Evolutionary conservation across 2,797 vertebrate genomes (phyloP).

Genomic region (Eulemur coronatus): DNA sequence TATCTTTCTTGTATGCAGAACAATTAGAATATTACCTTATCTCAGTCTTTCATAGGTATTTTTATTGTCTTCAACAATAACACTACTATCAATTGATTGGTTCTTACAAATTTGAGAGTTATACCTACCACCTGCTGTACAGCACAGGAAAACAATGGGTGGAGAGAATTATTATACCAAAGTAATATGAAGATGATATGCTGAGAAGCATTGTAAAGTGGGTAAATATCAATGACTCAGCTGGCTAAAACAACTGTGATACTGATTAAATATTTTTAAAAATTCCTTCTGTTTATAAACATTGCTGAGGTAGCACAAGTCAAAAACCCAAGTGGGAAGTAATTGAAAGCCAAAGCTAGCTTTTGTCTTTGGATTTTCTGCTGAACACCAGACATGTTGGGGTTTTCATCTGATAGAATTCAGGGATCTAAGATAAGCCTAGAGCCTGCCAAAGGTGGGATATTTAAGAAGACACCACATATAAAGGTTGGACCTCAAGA

Average conservation of each 20-base stretch:
- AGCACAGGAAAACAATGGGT: neutral
- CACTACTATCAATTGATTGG: too few relatives aligned
- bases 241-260: too few relatives aligned
- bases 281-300: neutral
- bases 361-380: neutral
- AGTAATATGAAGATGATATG: neutral
- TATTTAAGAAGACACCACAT: neutral
- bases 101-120: too few relatives aligned
- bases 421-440: neutral
- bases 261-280: neutral
- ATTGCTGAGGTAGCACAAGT: neutral
- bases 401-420: neutral
- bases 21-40: neutral
- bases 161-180: neutral
- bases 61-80: too few relatives aligned
- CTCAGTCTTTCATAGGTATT: too few relatives aligned
- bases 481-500: neutral
- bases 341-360: neutral
- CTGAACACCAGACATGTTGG: neutral
- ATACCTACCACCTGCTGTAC: too few relatives aligned
- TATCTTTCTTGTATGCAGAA: neutral
- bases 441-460: neutral
- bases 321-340: neutral
- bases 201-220: neutral
- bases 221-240: neutral